These are phyloP conservation scores for Pemphredon lugubris DNA, from an alignment of 2,888 invertebrate species.

Conservation along the genomic window DNA sequence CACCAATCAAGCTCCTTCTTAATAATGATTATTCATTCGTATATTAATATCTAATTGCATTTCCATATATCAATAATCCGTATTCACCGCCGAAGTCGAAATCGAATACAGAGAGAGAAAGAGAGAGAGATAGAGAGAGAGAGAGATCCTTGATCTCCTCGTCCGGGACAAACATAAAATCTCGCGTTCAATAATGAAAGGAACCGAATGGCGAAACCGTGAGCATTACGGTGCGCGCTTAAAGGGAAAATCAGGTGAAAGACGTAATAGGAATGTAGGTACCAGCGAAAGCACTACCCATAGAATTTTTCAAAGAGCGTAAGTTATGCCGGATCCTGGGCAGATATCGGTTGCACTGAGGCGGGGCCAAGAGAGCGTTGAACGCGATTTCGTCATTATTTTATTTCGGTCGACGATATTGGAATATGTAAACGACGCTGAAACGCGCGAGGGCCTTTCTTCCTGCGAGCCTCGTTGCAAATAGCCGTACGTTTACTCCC, in stretches of 20 bases:
- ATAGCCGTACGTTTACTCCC: conserved; percentile 8
- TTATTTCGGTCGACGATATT: conserved; percentile 47
- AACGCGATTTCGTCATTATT: conserved; percentile 56
- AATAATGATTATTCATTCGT: too few relatives aligned
- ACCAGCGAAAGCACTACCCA: conserved; percentile 65
- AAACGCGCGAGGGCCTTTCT: conserved; percentile 34
- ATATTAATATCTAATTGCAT: too few relatives aligned
- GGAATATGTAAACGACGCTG: conserved; percentile 36
- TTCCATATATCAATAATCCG: too few relatives aligned
- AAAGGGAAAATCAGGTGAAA: conserved; percentile 53
- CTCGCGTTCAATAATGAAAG: conserved; percentile 32
- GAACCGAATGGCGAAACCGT: conserved; percentile 29
- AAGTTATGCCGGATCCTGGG: conserved; percentile 44
- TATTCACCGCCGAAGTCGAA: too few relatives aligned
- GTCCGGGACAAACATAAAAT: conserved; percentile 8
- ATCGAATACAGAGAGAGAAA: too few relatives aligned
- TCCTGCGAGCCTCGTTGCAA: conserved; percentile 29
- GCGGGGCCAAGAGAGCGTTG: conserved; percentile 23
- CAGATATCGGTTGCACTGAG: conserved; percentile 41
- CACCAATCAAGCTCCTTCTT: too few relatives aligned
- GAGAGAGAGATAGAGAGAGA: conserved; percentile 10
- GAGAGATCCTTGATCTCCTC: conserved; percentile 6
- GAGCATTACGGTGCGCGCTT: conserved; percentile 26
- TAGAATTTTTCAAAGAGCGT: conserved; percentile 59
- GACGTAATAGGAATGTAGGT: conserved; percentile 56